Percentiles rank a stretch among this genome's conserved stretches.
Conservation (phyloP, 2,797 vertebrate genomes). For the Silurus aristotelis region DNA sequence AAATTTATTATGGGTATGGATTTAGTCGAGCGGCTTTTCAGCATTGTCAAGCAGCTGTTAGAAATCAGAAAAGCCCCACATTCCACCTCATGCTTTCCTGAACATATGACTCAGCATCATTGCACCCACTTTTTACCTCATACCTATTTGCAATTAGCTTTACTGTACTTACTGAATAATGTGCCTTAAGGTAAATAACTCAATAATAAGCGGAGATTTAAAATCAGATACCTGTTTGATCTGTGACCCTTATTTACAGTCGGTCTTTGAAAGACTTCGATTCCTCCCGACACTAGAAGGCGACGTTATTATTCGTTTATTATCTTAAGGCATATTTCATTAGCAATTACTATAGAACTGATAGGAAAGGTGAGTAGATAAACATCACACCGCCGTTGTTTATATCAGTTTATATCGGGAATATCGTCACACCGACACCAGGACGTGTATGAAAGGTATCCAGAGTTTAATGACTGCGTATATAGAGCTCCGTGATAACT, state of each 20-base stretch:
- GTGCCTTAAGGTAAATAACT: slow-evolving; percentile 13
- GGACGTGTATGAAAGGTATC: too few species aligned
- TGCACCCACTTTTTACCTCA: neutral
- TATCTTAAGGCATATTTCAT: neutral
- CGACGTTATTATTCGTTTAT: slow-evolving; percentile 50
- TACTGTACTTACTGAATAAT: neutral
- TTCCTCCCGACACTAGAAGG: slow-evolving; percentile 59
- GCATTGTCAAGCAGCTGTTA: too few species aligned
- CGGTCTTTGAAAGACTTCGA: slow-evolving; percentile 63
- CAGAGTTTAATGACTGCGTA: too few species aligned
- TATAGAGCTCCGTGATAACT: too few species aligned
- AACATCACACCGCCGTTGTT: too few species aligned
- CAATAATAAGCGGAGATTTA: neutral
- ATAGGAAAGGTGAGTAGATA: neutral
- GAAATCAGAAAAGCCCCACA: too few species aligned
- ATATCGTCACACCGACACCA: too few species aligned
- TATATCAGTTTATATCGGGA: too few species aligned
- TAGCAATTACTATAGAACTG: neutral
- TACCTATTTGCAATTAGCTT: neutral
- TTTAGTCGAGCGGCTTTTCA: too few species aligned
- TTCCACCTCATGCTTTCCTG: neutral
- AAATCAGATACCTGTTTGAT: slow-evolving; percentile 64
- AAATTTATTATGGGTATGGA: too few species aligned
- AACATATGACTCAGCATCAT: neutral
- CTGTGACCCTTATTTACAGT: slow-evolving; percentile 30